A percentile compares a stretch with the other conserved stretches of the same genome.
Evolutionary conservation across 2,113 vertebrate species (phyloP).

Genomic region (Crotalus helleri): DNA sequence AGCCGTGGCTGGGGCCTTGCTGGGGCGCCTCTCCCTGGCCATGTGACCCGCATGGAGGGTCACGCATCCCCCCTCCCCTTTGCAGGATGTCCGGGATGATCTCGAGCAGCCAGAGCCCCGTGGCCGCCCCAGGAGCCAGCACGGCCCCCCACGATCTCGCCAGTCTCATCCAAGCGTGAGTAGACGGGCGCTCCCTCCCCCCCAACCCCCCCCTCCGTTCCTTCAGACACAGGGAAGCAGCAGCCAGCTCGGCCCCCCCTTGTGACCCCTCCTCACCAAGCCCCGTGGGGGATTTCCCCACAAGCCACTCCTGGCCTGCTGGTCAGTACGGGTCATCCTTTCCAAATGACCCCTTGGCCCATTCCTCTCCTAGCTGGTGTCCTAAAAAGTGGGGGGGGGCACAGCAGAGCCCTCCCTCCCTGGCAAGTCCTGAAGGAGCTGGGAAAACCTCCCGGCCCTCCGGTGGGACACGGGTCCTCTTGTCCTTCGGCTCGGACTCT

Average conservation of each 20-base stretch:
- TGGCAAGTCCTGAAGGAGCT: not conserved
- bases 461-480: fast-evolving
- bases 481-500: not conserved
- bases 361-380: not conserved
- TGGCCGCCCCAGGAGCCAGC: constrained; percentile 66
- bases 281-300: not conserved
- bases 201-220: no score
- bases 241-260: not conserved
- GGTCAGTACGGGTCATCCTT: not conserved
- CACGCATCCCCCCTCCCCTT: not conserved
- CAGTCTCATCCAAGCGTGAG: constrained; percentile 94
- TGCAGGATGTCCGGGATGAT: constrained; percentile 95
- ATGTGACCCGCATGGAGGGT: not conserved
- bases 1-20: not conserved
- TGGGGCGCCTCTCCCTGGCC: not conserved
- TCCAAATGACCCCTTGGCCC: not conserved
- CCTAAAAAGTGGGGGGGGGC: not conserved
- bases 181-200: not conserved
- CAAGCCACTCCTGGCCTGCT: not conserved
- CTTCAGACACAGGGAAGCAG: not conserved
- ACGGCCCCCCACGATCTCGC: constrained; percentile 81
- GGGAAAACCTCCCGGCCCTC: not conserved
- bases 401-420: not conserved
- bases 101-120: constrained; percentile 78
- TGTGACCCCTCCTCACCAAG: not conserved